Percentiles rank a stretch among this genome's conserved stretches.
Conservation (phyloP, 2,797 vertebrate genomes). For the Sphaeramia orbicularis region DNA sequence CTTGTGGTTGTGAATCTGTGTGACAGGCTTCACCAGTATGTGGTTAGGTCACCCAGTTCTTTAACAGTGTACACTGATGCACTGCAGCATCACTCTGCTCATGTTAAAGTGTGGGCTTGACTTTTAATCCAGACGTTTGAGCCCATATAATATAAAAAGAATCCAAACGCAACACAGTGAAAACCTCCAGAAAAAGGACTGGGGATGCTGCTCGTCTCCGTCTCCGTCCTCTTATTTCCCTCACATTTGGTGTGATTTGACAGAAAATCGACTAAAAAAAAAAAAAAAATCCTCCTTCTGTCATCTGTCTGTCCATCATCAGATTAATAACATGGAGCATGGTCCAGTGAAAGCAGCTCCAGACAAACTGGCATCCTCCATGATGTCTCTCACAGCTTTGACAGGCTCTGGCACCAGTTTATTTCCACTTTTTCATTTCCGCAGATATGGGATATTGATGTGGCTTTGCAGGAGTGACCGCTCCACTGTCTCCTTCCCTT, state of each 20-base stretch:
- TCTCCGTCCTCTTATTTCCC: slow-evolving; percentile 16
- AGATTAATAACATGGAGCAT: slow-evolving; percentile 20
- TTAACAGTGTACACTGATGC: neutral
- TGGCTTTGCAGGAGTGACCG: neutral
- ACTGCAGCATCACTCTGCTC: neutral
- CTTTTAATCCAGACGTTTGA: slow-evolving; percentile 6
- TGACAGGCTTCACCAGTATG: too few relatives aligned
- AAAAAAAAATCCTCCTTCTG: slow-evolving; percentile 43
- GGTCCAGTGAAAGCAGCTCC: slow-evolving; percentile 38
- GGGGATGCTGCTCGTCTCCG: slow-evolving; percentile 16
- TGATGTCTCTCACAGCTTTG: neutral
- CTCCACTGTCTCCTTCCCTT: neutral
- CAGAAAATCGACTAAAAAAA: too few relatives aligned
- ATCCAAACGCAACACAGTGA: slow-evolving; percentile 4
- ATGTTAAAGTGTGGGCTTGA: slow-evolving; percentile 4
- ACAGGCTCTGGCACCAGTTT: neutral
- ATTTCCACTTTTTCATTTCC: slow-evolving; percentile 19
- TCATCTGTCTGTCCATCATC: slow-evolving; percentile 44
- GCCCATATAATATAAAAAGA: neutral
- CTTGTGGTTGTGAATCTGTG: too few relatives aligned
- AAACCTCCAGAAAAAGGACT: slow-evolving; percentile 11
- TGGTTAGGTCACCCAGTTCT: too few relatives aligned
- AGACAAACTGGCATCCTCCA: neutral
- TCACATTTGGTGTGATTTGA: slow-evolving; percentile 28
- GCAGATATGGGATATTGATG: slow-evolving; percentile 4